A percentile compares a stretch with the other conserved stretches of the same genome.
phyloP scores from a whole-genome alignment of 2,113 vertebrate species.

The Bagarius yarrelli region DNA sequence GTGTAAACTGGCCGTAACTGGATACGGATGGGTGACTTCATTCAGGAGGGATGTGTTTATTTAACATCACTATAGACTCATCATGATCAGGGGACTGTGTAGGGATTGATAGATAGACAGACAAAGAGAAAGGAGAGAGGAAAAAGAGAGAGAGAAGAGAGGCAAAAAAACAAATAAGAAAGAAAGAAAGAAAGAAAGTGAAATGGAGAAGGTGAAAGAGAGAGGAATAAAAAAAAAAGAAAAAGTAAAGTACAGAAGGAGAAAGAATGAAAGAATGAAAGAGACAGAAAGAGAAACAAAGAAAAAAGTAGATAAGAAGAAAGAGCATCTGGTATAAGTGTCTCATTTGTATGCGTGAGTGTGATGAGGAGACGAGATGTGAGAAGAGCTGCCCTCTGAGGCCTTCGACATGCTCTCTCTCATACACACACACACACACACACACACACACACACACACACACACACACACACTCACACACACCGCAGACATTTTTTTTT shows the following conservation, averaged over 20 bases:
- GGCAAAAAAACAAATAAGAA: neutral
- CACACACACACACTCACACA: slow-evolving; percentile 5
- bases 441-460: slow-evolving; percentile 1
- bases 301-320: slow-evolving; percentile 46
- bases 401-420: slow-evolving; percentile 59
- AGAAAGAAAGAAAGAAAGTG: neutral
- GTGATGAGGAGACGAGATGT: slow-evolving; percentile 71
- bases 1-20: slow-evolving; percentile 4
- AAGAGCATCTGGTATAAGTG: slow-evolving; percentile 57
- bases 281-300: slow-evolving; percentile 2
- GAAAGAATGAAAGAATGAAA: slow-evolving; percentile 2
- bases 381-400: slow-evolving; percentile 70
- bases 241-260: neutral
- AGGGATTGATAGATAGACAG: neutral
- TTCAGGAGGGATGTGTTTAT: slow-evolving; percentile 6
- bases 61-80: neutral
- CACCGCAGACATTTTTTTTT: neutral
- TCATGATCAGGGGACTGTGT: neutral
- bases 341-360: slow-evolving; percentile 72
- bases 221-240: neutral
- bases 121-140: neutral
- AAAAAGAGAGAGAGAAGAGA: neutral
- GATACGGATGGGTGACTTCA: neutral
- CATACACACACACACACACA: slow-evolving; percentile 20
- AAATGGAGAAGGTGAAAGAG: neutral